These are phyloP conservation scores for Bombus pyrosoma DNA, from an alignment of 1,140 invertebrate species.

Conservation along the genomic window DNA sequence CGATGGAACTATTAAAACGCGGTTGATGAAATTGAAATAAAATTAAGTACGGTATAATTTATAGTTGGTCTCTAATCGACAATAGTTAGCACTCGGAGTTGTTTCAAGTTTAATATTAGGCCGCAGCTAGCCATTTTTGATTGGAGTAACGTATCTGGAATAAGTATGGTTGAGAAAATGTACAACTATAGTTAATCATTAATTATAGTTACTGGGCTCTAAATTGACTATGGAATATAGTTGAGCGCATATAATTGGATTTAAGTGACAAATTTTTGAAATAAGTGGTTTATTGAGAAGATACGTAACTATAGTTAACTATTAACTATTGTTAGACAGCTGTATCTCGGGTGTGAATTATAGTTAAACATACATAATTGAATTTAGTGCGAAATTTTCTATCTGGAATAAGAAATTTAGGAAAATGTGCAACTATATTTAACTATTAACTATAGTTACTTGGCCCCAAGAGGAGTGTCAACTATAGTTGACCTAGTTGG, in stretches of 20 bases:
- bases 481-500: not conserved
- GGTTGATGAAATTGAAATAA: not conserved
- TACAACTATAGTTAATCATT: not conserved
- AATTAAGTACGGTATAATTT: not conserved
- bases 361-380: not conserved
- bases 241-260: not conserved
- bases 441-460: not conserved
- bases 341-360: not conserved
- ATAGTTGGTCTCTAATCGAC: constrained; percentile 1
- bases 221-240: not conserved
- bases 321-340: no score
- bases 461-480: not conserved
- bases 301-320: not conserved
- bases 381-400: not conserved
- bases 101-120: not conserved
- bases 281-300: not conserved
- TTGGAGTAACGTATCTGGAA: no score
- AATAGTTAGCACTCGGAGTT: constrained; percentile 3
- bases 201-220: not conserved
- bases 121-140: not conserved
- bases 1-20: not conserved
- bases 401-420: not conserved
- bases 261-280: not conserved
- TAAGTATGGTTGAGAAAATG: not conserved
- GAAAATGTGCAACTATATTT: not conserved